Conservation (phyloP, 1,140 invertebrate genomes). For the Melipona quadrifasciata region DNA sequence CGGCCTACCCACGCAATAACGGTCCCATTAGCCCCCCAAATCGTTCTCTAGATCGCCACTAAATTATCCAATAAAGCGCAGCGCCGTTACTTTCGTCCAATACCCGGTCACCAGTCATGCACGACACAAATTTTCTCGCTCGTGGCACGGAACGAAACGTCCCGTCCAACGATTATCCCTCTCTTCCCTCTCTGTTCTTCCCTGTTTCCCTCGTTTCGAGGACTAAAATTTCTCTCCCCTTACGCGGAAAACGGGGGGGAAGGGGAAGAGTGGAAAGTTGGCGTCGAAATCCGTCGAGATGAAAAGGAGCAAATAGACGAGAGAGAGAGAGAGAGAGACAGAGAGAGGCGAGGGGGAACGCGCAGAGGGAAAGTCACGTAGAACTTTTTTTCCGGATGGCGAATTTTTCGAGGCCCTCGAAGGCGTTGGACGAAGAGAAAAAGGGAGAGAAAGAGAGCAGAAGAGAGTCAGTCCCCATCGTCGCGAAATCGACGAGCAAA, state of each 20-base stretch:
- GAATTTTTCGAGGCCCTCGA: slow-evolving; percentile 59
- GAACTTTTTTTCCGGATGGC: slow-evolving; percentile 54
- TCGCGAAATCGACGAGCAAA: slow-evolving; percentile 72
- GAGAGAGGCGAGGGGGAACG: background rate
- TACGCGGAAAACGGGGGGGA: too few species aligned
- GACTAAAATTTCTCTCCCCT: background rate
- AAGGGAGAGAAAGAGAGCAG: background rate
- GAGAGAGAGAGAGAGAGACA: too few species aligned
- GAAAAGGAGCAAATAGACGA: slow-evolving; percentile 16
- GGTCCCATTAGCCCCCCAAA: slow-evolving; percentile 39
- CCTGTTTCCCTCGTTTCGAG: background rate
- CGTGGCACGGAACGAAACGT: slow-evolving; percentile 20
- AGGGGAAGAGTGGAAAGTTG: slow-evolving; percentile 18
- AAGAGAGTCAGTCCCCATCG: slow-evolving; percentile 49
- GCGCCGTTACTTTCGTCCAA: slow-evolving; percentile 40
- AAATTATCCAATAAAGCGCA: slow-evolving; percentile 40
- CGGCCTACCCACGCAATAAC: slow-evolving; percentile 26
- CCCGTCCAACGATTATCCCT: slow-evolving; percentile 18
- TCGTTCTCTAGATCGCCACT: slow-evolving; percentile 34
- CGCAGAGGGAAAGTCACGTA: slow-evolving; percentile 55
- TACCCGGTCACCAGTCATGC: slow-evolving; percentile 27
- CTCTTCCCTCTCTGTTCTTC: background rate
- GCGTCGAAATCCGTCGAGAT: slow-evolving; percentile 28
- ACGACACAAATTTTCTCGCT: slow-evolving; percentile 27
- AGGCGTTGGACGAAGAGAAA: background rate